Percentiles rank a stretch among this genome's conserved stretches.
phyloP scores from a whole-genome alignment of 2,888 invertebrate genomes.

The Lasioglossum oenotherae region DNA sequence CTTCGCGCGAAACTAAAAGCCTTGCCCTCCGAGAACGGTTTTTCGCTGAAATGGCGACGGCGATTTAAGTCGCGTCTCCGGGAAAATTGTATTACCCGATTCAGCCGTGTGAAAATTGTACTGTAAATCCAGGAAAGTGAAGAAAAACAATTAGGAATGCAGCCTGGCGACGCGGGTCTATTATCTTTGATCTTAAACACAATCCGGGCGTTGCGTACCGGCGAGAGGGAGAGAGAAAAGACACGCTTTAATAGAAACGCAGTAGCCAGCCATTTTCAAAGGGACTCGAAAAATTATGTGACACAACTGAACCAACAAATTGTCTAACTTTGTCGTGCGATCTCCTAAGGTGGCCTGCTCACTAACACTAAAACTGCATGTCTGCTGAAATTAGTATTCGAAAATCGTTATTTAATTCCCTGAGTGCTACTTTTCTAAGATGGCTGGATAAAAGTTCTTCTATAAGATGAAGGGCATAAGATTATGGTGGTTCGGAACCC shows the following conservation, averaged over 20 bases:
- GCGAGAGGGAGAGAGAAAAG: not conserved
- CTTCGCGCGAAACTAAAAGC: conserved; percentile 41
- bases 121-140: conserved; percentile 33
- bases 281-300: not conserved
- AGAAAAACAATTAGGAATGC: conserved; percentile 43
- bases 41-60: conserved; percentile 46
- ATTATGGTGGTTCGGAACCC: too few species aligned
- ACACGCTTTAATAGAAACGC: not conserved
- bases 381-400: not conserved
- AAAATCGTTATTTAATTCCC: not conserved
- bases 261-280: not conserved
- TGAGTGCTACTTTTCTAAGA: not conserved
- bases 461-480: too few species aligned
- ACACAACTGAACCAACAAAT: not conserved
- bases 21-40: conserved; percentile 34
- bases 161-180: not conserved
- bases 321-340: not conserved
- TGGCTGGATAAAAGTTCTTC: not conserved
- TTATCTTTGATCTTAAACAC: conserved; percentile 18
- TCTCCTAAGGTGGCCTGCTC: not conserved
- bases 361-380: not conserved
- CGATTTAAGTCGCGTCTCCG: conserved; percentile 39
- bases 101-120: conserved; percentile 42
- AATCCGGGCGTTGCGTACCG: not conserved
- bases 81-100: conserved; percentile 49